Evolutionary conservation across 1,140 invertebrate genomes (phyloP), one percentile per base, ranked within the genome.

Genomic region (Limonius californicus): DNA sequence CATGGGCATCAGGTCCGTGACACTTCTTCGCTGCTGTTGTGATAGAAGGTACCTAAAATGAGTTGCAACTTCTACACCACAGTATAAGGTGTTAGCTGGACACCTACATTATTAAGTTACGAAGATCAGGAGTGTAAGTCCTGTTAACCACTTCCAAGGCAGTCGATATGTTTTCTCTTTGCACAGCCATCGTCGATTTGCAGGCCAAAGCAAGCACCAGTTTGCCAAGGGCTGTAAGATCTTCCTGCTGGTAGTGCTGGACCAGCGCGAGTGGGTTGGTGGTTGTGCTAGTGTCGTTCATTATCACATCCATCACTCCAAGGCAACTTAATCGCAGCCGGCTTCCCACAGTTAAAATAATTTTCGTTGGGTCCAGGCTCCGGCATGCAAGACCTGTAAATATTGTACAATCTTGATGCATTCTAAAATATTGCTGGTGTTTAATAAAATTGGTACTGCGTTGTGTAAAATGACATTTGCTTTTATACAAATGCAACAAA

Each of bases 1-100:
- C 94, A 98, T 98, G 8, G 96, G 96, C 97, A 99, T 98, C 62
- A 98, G 83, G 80, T 99, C 96, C 67, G 94, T 95, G 14, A 99
- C 90, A 66, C 85, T 91, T 70, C 91, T 86, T 67, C 87, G 81
- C 58, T 84, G 72, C 78, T 84, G 86, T 67, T 82, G 84, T 11
- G 89, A 85, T 66, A 94, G 80, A 70, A 95, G 80, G 78, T 94
- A 95, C 76, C 89, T 92, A 56, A 57, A 74, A 69, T 4, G 9
- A 3, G 3, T 27, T 27, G 23, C 9, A n/a, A n/a, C n/a, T n/a
- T n/a, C 9, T 4, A 27, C 3, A 27, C 9, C 9, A 27, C 9
- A 3, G 3, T 27, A 3, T 27, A 27, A 27, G 3, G 9, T 27
- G 3, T 4, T 27, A 9, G 9, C 9, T 27, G 3, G 3, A 27